Evolutionary conservation across 2,888 invertebrate species (phyloP), one percentile per base, ranked within the genome.

Genomic region (Philhelius pedissequus): DNA sequence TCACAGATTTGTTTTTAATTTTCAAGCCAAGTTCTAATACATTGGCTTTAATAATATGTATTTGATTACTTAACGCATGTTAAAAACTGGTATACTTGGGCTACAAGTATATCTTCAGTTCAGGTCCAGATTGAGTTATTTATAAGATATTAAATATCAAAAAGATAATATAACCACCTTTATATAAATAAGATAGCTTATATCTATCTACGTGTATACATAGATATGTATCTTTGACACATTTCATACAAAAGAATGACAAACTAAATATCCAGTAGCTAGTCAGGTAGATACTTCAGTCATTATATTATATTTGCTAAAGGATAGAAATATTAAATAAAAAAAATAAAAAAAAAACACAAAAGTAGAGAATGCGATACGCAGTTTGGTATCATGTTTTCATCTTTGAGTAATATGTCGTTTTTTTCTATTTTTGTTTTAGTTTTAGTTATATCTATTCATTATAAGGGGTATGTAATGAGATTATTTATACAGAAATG

Each of bases 351-450:
- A 18, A 20, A 45, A 11, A 48, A 13, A 4, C 20, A 43, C 45
- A 20, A 45, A 48, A 6, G 45, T 48, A 48, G 20, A 48, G 45
- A 48, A 78, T 73, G 73, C 58, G 79, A 79, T 79, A 79, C 66
- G 73, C 52, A 60, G 73, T 35, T 58, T 69, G 64, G 66, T 73
- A 79, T 73, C 78, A 79, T 43, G 58, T 78, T 71, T 64, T 54
- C 20, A 45, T 30, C 20, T 48, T 22, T 22, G 45, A 20, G 20
- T 48, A 11, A 48, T 13, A 48, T 48, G 11, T 20, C 18, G n/a
- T 20, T 20, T 18, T 45, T 48, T 6, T 13, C 11, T 48, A 13
- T 22, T 48, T 20, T 48, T 22, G 6, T 22, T 48, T 20, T 5
- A 20, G 45, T 48, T 22, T 22, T 4, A n/a, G n/a, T n/a, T n/a